Percentiles rank a stretch among this genome's conserved stretches.
Conservation (phyloP, 2,113 vertebrate species). For the Symphodus melops region DNA sequence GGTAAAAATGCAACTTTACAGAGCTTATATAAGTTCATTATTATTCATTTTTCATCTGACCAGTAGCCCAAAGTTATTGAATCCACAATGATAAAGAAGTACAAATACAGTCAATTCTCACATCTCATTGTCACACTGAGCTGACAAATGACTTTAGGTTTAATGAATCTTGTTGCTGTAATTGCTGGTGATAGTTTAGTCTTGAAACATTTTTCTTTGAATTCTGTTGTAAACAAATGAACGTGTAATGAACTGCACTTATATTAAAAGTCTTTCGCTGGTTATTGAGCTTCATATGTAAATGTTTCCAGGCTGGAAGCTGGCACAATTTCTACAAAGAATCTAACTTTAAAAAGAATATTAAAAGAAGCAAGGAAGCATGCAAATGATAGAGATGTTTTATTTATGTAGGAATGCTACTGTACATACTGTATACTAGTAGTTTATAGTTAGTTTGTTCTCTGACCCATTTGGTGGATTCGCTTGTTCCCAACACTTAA, state of each 20-base stretch:
- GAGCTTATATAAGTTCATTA: too few relatives aligned
- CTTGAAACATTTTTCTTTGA: background rate
- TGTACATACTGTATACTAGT: background rate
- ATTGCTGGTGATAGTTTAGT: background rate
- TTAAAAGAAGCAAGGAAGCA: background rate
- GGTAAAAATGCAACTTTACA: background rate
- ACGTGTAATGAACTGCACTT: background rate
- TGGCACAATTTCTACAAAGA: background rate
- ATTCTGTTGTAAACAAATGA: background rate
- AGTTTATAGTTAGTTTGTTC: background rate
- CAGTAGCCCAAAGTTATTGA: too few relatives aligned
- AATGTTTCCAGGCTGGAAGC: background rate
- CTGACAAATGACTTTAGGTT: background rate
- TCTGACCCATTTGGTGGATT: background rate
- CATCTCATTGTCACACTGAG: background rate
- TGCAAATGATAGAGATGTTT: background rate
- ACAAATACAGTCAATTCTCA: background rate
- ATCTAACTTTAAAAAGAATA: background rate
- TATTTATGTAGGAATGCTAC: background rate
- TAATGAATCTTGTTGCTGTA: background rate
- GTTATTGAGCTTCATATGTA: background rate
- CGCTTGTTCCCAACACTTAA: background rate
- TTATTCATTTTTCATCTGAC: too few relatives aligned
- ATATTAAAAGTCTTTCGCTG: background rate
- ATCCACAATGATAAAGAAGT: too few relatives aligned